phyloP scores from a whole-genome alignment of 2,113 vertebrate species.

The Phalacrocorax pelagicus region DNA sequence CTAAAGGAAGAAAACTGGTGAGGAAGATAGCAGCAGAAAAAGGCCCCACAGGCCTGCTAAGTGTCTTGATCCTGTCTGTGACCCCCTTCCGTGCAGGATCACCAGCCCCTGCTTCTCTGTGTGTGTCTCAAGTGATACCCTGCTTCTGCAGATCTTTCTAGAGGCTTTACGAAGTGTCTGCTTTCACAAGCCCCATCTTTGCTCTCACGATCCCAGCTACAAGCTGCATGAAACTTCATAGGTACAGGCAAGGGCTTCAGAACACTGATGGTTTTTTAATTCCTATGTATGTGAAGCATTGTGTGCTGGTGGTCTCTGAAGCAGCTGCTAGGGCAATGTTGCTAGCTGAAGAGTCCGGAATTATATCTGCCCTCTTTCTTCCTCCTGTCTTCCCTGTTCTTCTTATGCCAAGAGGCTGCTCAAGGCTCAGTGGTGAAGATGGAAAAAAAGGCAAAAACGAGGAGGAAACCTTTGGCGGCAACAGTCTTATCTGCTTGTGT shows the following conservation, averaged over 20 bases:
- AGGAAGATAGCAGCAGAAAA: background rate
- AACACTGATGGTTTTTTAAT: background rate
- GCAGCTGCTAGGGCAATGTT: background rate
- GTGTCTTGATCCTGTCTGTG: background rate
- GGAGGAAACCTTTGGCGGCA: background rate
- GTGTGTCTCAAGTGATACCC: background rate
- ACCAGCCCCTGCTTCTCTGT: background rate
- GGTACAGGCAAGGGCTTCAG: background rate
- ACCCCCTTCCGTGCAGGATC: background rate
- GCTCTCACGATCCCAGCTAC: background rate
- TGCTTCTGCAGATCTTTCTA: background rate
- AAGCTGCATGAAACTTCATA: background rate
- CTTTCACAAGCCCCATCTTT: background rate
- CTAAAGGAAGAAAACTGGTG: background rate
- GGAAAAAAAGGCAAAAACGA: background rate
- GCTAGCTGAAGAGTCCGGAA: background rate
- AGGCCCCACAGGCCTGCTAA: background rate
- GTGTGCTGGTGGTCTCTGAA: background rate
- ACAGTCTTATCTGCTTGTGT: background rate
- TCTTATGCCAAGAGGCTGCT: background rate
- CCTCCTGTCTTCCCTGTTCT: background rate
- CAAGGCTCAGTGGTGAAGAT: background rate
- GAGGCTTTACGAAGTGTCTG: background rate
- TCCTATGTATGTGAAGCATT: rapidly evolving
- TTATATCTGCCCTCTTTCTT: background rate